These are phyloP conservation scores for Sphenopsis melanotis DNA, from an alignment of 2,797 vertebrate genomes.

Conservation along the genomic window DNA sequence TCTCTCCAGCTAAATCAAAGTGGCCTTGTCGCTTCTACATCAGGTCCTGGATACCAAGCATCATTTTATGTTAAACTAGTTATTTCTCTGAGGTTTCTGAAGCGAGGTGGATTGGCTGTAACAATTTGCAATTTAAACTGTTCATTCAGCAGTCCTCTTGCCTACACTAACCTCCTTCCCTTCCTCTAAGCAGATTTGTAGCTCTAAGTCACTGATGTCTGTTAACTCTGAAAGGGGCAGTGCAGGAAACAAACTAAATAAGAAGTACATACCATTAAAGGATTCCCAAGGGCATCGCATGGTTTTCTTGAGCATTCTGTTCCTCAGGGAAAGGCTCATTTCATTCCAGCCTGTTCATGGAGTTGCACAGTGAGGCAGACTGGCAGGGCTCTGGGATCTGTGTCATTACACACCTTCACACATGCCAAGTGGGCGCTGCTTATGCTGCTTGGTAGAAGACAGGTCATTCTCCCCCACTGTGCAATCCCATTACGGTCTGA, in stretches of 20 bases:
- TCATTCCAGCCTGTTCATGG: slow-evolving; percentile 10
- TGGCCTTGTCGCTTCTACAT: not conserved
- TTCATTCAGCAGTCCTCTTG: not conserved
- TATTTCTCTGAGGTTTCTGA: not conserved
- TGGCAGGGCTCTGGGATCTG: not conserved
- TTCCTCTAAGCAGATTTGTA: slow-evolving; percentile 61
- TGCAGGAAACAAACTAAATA: not conserved
- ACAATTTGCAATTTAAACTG: not conserved
- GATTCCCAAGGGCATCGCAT: slow-evolving; percentile 1
- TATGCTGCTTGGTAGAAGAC: slow-evolving; percentile 22
- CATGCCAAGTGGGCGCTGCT: not conserved
- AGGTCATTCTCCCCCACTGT: slow-evolving; percentile 59
- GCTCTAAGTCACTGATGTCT: slow-evolving; percentile 39
- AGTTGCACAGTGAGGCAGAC: not conserved
- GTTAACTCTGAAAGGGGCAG: not conserved
- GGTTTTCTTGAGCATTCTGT: slow-evolving; percentile 29
- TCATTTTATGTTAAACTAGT: not conserved
- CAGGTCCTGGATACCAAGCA: not conserved
- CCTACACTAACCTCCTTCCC: not conserved
- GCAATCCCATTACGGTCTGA: slow-evolving; percentile 67
- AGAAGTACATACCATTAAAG: slow-evolving; percentile 45
- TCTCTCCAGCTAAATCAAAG: not conserved
- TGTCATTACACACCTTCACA: slow-evolving; percentile 33
- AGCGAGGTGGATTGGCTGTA: not conserved
- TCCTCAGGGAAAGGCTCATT: not conserved